Base-by-base conservation (phyloP, 2,888 invertebrate genomes). In the Creontiades dilutus region DNA sequence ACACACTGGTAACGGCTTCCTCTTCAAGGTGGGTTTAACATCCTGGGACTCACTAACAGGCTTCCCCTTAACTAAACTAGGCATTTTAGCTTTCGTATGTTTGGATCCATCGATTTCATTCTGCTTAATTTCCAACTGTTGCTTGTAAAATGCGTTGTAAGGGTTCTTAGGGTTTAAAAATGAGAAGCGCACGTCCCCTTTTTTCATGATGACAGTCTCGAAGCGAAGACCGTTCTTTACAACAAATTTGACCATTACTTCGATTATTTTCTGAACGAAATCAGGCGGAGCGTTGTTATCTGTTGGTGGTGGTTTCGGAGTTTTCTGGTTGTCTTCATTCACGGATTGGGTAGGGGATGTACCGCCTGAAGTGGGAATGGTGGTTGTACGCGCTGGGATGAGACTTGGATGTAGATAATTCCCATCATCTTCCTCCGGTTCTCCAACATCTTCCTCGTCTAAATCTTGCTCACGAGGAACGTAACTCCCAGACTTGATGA, bases 201-300 rank as follows among this genome's bases (percentile, higher is more conserved):
- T 97, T 3, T 96, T 95, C 92, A 96, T 96, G 13, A 98, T 96
- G 46, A 97, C 97, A 55, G 96, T 96, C 92, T 99, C 99, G 93
- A 99, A 99, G 92, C 97, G 97, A 89, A 96, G 95, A 0, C 99
- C 99, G 93, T 99, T 99, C 92, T 98, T 97, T 0, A 98, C 97
- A 0, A 99, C 99, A 93, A 99, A 99, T 91, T 96, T 96, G 0
- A 99, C 99, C 96, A 99, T 98, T 93, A 99, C 98, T 93, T 99
- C 98, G 90, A 99, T 97, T 12, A 99, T 97, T 27, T 97, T 95
- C 93, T 96, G 96, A 0, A 97, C 94, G 92, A 98, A 98, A 5
- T 96, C 96, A 0, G 98, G 96, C 0, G 99, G 99, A 0, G 95
- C 93, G 80, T 91, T 86, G 27, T 84, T 90, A 19, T 86, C 86